Base-by-base conservation (phyloP, 2,888 invertebrate species). In the Iphiclides podalirius region DNA sequence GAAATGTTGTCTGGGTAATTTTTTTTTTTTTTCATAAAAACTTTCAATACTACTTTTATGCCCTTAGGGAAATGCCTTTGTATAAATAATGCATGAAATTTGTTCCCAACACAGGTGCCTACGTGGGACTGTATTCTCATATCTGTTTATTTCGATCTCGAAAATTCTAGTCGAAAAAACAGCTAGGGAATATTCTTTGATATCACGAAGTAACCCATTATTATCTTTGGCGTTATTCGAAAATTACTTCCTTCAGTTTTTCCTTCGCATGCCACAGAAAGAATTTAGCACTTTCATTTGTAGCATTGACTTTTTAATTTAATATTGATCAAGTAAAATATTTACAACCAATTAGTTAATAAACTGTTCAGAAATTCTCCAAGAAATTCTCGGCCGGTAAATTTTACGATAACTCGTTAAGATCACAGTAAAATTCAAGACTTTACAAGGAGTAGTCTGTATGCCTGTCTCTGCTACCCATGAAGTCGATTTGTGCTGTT, bases 1-100 rank as follows among this genome's bases (percentile, higher is more conserved):
- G n/a, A n/a, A n/a, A n/a, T n/a, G n/a, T n/a, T n/a, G n/a, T n/a
- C n/a, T n/a, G n/a, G n/a, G n/a, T n/a, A n/a, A n/a, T n/a, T n/a
- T n/a, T n/a, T n/a, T n/a, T n/a, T n/a, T n/a, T 31, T 31, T 31
- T 31, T 31, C 11, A 12, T 31, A 11, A 31, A 20, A 46, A 40
- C 39, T 35, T 49, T 31, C 40, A 14, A 13, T 39, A 26, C 7
- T 26, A 41, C 34, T 31, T 41, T 34, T 45, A 45, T 40, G 15
- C 34, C 44, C 13, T 9, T 34, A 55, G 55, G 54, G 56, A 52
- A 61, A 53, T 57, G 61, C 54, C 61, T 56, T 54, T 59, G 54
- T 55, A 64, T 71, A 66, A 68, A 72, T 72, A 66, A 59, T 72
- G 63, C 45, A 72, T 70, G 59, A 67, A 62, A 63, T 66, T 65